Base-by-base conservation (phyloP, 2,888 invertebrate species). In the Gryllus longicercus region DNA sequence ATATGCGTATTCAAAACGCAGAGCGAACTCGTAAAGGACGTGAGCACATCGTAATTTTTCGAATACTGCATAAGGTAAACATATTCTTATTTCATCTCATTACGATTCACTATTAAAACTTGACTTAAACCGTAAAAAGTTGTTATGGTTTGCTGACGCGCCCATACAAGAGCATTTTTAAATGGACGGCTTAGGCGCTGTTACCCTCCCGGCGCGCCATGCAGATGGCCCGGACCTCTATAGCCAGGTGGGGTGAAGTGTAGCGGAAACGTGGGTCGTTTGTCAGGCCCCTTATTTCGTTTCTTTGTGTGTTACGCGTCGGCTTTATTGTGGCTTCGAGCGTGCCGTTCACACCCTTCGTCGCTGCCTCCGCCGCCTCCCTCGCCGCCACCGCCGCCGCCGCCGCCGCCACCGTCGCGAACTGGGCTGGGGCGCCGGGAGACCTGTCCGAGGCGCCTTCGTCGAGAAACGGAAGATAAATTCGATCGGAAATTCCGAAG, bases 251-350 rank as follows among this genome's bases (percentile, higher is more conserved):
- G 63, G 63, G 63, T n/a, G 63, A 63, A 63, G 14, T 63, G 63
- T 63, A 63, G 63, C 63, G 63, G 63, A 63, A 63, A 63, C 16
- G 63, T n/a, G n/a, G 63, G 63, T 63, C 63, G 63, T 63, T 63
- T 63, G 63, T 63, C 63, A 63, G 63, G 14, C 63, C 16, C n/a
- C n/a, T n/a, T 63, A 63, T 63, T 63, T 63, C 63, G 63, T 63
- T 63, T 63, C 63, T 63, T 63, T 63, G 63, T 63, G 63, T 63
- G 63, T 63, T 63, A 63, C 63, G 63, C 14, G 63, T 63, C n/a
- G 63, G 16, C 16, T n/a, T 63, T 63, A 63, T 63, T 63, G n/a
- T n/a, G 14, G 63, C 63, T n/a, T 18, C n/a, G n/a, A 63, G 63
- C 63, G 63, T 63, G 14, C 63, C n/a, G 16, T 63, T n/a, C 63